Conservation (phyloP, 2,888 invertebrate genomes). For the Tachina fera region DNA sequence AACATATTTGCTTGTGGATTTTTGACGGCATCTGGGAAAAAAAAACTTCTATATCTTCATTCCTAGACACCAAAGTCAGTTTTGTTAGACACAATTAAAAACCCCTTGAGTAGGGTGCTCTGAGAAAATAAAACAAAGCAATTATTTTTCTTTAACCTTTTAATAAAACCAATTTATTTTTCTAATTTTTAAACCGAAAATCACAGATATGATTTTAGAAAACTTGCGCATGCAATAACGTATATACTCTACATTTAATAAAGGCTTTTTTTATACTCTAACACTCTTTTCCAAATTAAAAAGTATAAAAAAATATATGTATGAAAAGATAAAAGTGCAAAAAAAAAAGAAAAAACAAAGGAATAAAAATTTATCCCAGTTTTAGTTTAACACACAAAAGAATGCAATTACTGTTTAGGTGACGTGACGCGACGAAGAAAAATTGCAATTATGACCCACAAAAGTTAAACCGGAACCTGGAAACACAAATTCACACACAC, state of each 20-base stretch:
- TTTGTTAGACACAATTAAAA: not conserved
- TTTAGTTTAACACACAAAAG: conserved; percentile 65
- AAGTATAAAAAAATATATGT: not conserved
- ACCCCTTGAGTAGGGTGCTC: conserved; percentile 7
- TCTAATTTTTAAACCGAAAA: conserved; percentile 17
- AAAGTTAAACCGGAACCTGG: conserved; percentile 63
- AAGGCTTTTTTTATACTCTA: not conserved
- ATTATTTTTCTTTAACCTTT: not conserved
- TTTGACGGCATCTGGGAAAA: no score
- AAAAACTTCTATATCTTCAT: no score
- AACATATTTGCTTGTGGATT: no score
- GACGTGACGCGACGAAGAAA: conserved; percentile 71
- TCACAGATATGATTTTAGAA: conserved; percentile 56
- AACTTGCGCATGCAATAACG: conserved; percentile 1
- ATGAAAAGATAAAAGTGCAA: conserved; percentile 35
- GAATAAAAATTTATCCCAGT: conserved; percentile 61
- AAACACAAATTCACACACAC: conserved; percentile 15
- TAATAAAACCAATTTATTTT: not conserved
- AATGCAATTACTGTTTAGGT: conserved; percentile 68
- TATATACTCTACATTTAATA: not conserved
- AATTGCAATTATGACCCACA: conserved; percentile 72
- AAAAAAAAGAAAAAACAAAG: conserved; percentile 18
- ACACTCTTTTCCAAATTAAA: not conserved
- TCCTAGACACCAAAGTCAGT: no score
- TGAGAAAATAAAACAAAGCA: conserved; percentile 15